phyloP scores from a whole-genome alignment of 2,113 vertebrate species.

The Pseudolaguvia tuberculata region DNA sequence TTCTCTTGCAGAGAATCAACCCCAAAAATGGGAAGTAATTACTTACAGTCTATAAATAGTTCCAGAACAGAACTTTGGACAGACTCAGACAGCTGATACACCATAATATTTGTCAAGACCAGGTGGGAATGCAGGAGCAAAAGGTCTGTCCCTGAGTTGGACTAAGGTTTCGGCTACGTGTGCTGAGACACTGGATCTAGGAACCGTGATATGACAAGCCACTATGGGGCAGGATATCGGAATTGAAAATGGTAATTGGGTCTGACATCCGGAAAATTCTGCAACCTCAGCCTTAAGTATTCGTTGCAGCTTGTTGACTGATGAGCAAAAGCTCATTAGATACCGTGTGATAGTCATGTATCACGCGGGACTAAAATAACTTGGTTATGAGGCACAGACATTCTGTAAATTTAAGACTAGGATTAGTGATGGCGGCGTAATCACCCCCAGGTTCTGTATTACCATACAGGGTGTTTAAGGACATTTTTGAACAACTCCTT shows the following conservation, averaged over 20 bases:
- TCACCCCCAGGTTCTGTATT: no score
- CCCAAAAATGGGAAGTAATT: neutral
- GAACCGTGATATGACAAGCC: neutral
- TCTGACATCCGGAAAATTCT: neutral
- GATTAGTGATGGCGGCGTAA: neutral
- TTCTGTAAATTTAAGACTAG: neutral
- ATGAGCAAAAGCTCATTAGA: conserved; percentile 1
- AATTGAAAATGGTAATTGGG: neutral
- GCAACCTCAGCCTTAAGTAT: conserved; percentile 18
- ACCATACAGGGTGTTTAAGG: neutral
- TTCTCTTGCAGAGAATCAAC: neutral
- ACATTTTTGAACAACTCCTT: no score
- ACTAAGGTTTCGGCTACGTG: neutral
- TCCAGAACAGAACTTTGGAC: conserved; percentile 1
- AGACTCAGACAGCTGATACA: conserved; percentile 19
- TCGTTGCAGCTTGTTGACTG: conserved; percentile 10
- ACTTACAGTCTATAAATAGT: neutral
- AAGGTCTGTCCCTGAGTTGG: neutral
- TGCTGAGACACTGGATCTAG: neutral
- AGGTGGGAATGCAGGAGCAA: neutral
- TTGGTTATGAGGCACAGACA: conserved; percentile 1
- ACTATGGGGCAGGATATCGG: neutral
- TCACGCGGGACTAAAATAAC: conserved; percentile 7
- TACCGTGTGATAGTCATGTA: neutral
- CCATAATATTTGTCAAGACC: neutral